Base-by-base conservation (phyloP, 2,888 invertebrate genomes). In the Drosophila lutescens region DNA sequence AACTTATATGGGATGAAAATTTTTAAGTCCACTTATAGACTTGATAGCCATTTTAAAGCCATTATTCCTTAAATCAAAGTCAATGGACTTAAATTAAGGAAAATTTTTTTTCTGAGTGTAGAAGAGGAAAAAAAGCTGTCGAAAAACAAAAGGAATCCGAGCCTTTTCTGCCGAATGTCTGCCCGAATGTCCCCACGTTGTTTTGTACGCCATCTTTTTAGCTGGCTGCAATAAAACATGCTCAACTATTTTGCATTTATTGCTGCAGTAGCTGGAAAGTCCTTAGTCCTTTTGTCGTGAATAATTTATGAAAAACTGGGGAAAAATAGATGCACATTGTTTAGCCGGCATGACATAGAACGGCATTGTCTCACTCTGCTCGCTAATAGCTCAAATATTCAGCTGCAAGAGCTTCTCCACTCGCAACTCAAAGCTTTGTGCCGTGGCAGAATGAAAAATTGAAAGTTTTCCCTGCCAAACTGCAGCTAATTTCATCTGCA, bases 301-400 rank as follows among this genome's bases (percentile, higher is more conserved):
- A 82, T 82, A 82, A 86, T 82, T 82, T 86, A 88, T 86, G 77
- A 72, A 80, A 63, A 67, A 46, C 44, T 49, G 43, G 60, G 56
- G 41, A 49, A 53, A 68, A 73, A 54, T 56, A 56, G 62, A 50
- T 73, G 49, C 46, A 57, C 47, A 68, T 71, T 73, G 66, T 82
- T 79, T 76, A 71, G 70, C 51, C 50, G 51, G 8, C 59, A 12
- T 17, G 51, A 6, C 59, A 12, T 17, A 15, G 41, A 10, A 2
- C 61, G 56, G 75, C 71, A 65, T 72, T 72, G 67, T 78, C 51
- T 56, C 40, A n/a, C 15, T 40, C 44, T 40, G 58, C 60, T 57
- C 44, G 44, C 73, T 81, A 69, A 79, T 82, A 76, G 77, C 86
- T 76, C 60, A 66, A 77, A 69, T 78, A 74, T 68, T 57, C 60